Evolutionary conservation across 2,888 invertebrate genomes (phyloP).

Genomic region (Platynereis dumerilii): DNA sequence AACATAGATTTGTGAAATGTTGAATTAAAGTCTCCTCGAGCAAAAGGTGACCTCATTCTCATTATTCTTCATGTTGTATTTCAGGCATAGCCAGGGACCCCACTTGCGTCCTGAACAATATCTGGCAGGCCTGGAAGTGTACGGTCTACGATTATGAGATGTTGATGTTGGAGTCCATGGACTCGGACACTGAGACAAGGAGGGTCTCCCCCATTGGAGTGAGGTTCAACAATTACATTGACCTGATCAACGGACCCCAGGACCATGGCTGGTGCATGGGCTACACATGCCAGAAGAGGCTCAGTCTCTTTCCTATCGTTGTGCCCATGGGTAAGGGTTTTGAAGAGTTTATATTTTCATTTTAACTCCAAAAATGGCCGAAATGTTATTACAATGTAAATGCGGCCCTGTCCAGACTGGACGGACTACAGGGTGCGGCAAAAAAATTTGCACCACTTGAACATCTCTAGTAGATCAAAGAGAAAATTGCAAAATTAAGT

Average conservation of each 20-base stretch:
- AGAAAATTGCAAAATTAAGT: no score
- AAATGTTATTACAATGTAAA: no score
- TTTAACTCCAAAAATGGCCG: no score
- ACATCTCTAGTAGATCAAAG: no score
- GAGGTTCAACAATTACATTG: constrained; percentile 42
- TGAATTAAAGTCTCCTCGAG: no score
- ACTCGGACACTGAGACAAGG: constrained; percentile 56
- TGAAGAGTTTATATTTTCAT: no score
- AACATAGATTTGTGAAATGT: no score
- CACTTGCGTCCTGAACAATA: constrained; percentile 18
- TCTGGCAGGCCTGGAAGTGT: constrained; percentile 53
- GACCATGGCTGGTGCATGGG: constrained; percentile 62
- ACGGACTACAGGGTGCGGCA: no score
- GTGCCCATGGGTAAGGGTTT: constrained; percentile 52
- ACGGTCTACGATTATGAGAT: constrained; percentile 43
- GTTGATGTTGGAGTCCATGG: constrained; percentile 58
- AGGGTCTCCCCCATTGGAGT: constrained; percentile 57
- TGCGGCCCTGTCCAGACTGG: no score
- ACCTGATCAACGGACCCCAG: constrained; percentile 61
- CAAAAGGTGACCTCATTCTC: no score
- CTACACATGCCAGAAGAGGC: constrained; percentile 57
- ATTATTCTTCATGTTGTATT: no score
- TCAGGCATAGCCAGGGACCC: constrained; percentile 51
- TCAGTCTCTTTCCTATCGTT: constrained; percentile 57
- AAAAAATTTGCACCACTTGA: no score